Conservation (phyloP, 2,888 invertebrate genomes). For the Linyphia triangularis region DNA sequence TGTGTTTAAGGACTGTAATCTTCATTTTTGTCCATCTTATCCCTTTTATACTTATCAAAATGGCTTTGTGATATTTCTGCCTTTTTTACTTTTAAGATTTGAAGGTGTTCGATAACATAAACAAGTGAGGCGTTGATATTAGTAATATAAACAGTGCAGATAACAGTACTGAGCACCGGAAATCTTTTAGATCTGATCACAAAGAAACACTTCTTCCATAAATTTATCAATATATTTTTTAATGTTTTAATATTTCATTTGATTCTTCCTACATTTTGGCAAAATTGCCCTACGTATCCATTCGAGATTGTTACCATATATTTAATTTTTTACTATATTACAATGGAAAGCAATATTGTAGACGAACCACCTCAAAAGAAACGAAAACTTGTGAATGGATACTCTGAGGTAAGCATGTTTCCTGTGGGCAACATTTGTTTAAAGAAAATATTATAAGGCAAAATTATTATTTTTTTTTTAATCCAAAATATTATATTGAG, state of each 20-base stretch:
- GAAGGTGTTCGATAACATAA: neutral
- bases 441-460: too few relatives aligned
- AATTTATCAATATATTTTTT: neutral
- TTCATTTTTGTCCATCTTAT: too few relatives aligned
- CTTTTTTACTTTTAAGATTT: neutral
- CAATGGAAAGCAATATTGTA: neutral
- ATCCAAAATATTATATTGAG: neutral
- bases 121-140: constrained; percentile 24
- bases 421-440: too few relatives aligned
- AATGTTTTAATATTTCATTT: neutral
- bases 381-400: constrained; percentile 29
- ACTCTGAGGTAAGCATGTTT: neutral
- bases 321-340: neutral
- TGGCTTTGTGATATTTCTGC: neutral
- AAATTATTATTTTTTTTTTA: neutral
- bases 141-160: constrained; percentile 9
- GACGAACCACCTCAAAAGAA: constrained; percentile 22
- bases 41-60: too few relatives aligned
- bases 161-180: neutral
- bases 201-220: neutral
- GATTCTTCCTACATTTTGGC: neutral
- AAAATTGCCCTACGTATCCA: neutral
- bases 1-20: neutral
- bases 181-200: neutral
- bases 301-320: too few relatives aligned